Conservation (phyloP, 2,113 vertebrate genomes). For the Ctenomys sociabilis region DNA sequence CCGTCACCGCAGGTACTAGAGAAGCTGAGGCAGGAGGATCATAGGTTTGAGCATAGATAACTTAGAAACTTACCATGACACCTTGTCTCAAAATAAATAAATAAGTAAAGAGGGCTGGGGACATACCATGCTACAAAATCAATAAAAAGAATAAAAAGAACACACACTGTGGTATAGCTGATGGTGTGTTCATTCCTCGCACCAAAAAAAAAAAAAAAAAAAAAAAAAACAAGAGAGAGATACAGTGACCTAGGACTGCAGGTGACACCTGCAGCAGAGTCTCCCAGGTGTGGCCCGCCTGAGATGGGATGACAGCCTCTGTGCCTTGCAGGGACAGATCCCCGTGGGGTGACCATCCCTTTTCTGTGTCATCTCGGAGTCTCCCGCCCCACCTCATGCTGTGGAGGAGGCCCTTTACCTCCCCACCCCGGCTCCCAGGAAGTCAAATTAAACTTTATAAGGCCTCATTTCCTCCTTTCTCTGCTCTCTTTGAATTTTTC, state of each 20-base stretch:
- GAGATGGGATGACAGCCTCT: no score
- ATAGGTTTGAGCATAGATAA: background rate
- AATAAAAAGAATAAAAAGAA: background rate
- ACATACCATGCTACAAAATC: background rate
- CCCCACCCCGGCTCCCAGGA: fast-evolving
- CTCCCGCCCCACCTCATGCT: no score
- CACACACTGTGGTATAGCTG: background rate
- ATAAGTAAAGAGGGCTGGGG: background rate
- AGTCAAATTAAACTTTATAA: background rate
- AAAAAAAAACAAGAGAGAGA: background rate
- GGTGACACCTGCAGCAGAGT: background rate
- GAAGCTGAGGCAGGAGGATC: background rate
- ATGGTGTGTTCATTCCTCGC: background rate
- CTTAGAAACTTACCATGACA: background rate
- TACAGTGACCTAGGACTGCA: background rate
- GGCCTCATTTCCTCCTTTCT: background rate
- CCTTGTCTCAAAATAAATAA: background rate
- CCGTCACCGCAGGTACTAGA: background rate
- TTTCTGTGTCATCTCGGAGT: background rate
- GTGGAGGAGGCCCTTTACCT: background rate
- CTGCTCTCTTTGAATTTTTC: slow-evolving; percentile 19
- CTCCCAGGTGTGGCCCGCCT: background rate
- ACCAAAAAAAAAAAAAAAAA: background rate
- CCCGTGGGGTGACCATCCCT: fast-evolving
- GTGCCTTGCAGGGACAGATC: background rate